Evolutionary conservation across 2,888 invertebrate genomes (phyloP).

Genomic region (Rhynchonema sp.): DNA sequence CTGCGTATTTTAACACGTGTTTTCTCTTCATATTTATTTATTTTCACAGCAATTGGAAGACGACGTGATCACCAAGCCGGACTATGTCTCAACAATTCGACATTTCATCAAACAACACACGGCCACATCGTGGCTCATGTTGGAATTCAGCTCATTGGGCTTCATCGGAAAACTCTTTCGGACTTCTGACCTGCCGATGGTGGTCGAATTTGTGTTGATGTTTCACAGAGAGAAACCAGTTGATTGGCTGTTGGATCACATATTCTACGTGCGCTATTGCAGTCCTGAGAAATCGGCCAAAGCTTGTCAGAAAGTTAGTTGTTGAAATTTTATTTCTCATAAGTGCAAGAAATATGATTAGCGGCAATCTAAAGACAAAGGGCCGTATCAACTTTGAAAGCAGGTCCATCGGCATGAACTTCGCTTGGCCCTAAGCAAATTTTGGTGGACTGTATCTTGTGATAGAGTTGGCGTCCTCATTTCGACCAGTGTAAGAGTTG

Average conservation of each 20-base stretch:
- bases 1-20: not conserved
- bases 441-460: too few relatives aligned
- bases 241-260: slow-evolving; percentile 80
- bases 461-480: too few relatives aligned
- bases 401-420: too few relatives aligned
- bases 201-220: slow-evolving; percentile 78
- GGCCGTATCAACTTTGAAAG: too few relatives aligned
- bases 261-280: slow-evolving; percentile 72
- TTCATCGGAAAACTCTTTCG: slow-evolving; percentile 77
- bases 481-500: too few relatives aligned
- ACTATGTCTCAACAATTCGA: not conserved
- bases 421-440: too few relatives aligned
- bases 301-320: slow-evolving; percentile 54
- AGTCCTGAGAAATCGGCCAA: slow-evolving; percentile 47
- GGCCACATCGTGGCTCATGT: slow-evolving; percentile 51
- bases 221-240: slow-evolving; percentile 89
- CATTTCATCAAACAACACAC: not conserved
- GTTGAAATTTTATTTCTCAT: too few relatives aligned
- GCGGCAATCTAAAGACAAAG: too few relatives aligned
- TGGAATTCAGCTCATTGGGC: slow-evolving; percentile 73
- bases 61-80: slow-evolving; percentile 28
- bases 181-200: slow-evolving; percentile 59
- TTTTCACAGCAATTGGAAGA: slow-evolving; percentile 29
- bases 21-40: not conserved
- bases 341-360: too few relatives aligned